Evolutionary conservation across 2,888 invertebrate species (phyloP).

Genomic region (Cremastobaeus sp.): DNA sequence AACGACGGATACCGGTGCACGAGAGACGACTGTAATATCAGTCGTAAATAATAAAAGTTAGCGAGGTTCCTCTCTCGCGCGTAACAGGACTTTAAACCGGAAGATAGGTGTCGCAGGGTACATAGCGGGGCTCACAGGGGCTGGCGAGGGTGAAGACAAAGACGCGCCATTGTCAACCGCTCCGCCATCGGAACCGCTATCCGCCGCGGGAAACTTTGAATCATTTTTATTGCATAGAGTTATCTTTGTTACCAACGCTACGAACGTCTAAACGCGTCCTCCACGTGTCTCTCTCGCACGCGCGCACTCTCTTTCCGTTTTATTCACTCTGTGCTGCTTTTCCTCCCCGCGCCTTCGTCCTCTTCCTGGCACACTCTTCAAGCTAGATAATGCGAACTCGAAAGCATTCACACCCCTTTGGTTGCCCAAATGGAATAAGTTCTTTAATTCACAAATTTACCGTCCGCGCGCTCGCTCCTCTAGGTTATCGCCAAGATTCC

Average conservation of each 20-base stretch:
- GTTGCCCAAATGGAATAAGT: conserved; percentile 78
- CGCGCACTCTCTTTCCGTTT: conserved; percentile 64
- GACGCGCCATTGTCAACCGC: conserved; percentile 78
- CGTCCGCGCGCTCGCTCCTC: conserved; percentile 61
- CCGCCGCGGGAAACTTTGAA: conserved; percentile 79
- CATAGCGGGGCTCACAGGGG: conserved; percentile 64
- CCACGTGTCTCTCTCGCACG: conserved; percentile 66
- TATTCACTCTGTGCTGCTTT: conserved; percentile 64
- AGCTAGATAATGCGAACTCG: conserved; percentile 76
- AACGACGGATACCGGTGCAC: conserved; percentile 57
- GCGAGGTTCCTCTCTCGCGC: conserved; percentile 77
- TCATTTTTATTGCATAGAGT: conserved; percentile 79
- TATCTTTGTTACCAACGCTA: conserved; percentile 78
- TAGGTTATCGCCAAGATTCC: conserved; percentile 63
- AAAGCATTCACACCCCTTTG: conserved; percentile 78
- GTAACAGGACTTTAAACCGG: conserved; percentile 78
- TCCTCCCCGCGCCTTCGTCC: conserved; percentile 66
- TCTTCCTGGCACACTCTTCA: conserved; percentile 63
- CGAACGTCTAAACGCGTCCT: conserved; percentile 77
- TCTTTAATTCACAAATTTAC: conserved; percentile 78
- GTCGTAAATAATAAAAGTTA: conserved; percentile 79
- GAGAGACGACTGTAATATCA: conserved; percentile 75
- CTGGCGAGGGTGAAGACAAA: conserved; percentile 74
- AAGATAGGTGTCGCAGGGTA: conserved; percentile 78
- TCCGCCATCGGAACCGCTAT: conserved; percentile 78